These are phyloP conservation scores for Physocephala rufipes DNA, from an alignment of 2,888 invertebrate genomes.

Conservation along the genomic window DNA sequence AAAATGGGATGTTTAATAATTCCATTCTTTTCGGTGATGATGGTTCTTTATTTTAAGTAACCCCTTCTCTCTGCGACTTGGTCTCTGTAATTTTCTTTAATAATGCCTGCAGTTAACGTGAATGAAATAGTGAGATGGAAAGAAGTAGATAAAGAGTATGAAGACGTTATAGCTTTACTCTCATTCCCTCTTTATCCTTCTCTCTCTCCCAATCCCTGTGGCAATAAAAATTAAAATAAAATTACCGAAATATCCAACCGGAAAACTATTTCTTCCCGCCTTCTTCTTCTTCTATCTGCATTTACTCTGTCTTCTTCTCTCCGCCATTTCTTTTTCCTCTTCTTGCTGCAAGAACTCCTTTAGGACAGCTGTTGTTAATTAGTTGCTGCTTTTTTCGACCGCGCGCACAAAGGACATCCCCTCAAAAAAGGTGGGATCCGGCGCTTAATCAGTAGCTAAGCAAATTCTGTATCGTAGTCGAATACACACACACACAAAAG, in stretches of 20 bases:
- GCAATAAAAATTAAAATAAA: conserved; percentile 27
- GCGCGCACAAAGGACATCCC: background rate
- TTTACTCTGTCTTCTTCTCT: background rate
- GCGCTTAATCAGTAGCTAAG: no score
- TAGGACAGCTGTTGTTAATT: conserved; percentile 22
- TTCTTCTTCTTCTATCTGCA: background rate
- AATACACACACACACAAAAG: background rate
- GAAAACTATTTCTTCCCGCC: background rate
- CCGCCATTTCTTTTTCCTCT: background rate
- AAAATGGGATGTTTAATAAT: no score
- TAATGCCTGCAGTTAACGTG: no score
- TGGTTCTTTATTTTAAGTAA: no score
- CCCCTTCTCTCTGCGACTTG: no score
- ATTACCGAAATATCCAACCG: background rate
- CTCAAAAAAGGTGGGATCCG: no score
- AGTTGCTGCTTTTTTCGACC: conserved; percentile 13
- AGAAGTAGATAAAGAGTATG: background rate
- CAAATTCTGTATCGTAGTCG: background rate
- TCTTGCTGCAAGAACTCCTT: background rate
- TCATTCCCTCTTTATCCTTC: conserved; percentile 4
- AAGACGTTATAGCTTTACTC: background rate
- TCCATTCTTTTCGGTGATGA: no score
- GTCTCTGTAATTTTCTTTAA: no score
- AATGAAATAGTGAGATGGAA: background rate
- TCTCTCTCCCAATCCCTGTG: conserved; percentile 5